These are phyloP conservation scores for Trematocara unimaculatum DNA, from an alignment of 2,113 vertebrate species.

Conservation along the genomic window DNA sequence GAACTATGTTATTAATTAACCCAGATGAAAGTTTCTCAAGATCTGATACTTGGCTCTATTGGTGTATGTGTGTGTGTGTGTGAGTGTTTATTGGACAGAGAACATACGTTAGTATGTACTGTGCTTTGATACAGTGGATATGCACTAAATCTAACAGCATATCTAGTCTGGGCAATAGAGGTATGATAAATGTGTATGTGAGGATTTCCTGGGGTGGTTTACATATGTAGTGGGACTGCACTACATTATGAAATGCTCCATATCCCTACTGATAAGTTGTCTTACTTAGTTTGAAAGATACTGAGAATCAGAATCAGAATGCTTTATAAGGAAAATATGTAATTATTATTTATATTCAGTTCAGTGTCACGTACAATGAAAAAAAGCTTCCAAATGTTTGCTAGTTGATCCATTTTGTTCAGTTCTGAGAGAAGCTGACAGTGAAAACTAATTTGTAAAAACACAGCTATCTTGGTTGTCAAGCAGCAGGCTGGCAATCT, in stretches of 20 bases:
- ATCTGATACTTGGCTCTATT: background rate
- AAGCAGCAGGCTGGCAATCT: background rate
- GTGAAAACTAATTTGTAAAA: background rate
- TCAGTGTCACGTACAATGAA: background rate
- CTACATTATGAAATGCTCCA: background rate
- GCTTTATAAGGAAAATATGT: background rate
- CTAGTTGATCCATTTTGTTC: background rate
- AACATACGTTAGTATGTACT: background rate
- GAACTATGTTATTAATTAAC: constrained; percentile 20
- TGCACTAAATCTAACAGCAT: background rate
- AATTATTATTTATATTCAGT: background rate
- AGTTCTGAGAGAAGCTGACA: background rate
- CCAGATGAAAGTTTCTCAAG: constrained; percentile 15
- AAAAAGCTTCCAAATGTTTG: background rate
- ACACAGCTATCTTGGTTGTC: background rate
- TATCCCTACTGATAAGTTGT: background rate
- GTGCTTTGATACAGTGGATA: background rate
- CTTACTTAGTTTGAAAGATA: background rate
- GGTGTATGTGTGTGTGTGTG: background rate
- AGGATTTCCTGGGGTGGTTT: background rate
- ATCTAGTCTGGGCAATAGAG: background rate
- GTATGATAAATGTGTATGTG: background rate
- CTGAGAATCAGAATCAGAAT: background rate
- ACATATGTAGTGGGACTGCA: background rate
- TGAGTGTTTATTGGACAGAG: background rate